A percentile compares a stretch with the other conserved stretches of the same genome.
These are phyloP conservation scores for Eupeodes luniger DNA, from an alignment of 2,888 invertebrate species.

Conservation along the genomic window DNA sequence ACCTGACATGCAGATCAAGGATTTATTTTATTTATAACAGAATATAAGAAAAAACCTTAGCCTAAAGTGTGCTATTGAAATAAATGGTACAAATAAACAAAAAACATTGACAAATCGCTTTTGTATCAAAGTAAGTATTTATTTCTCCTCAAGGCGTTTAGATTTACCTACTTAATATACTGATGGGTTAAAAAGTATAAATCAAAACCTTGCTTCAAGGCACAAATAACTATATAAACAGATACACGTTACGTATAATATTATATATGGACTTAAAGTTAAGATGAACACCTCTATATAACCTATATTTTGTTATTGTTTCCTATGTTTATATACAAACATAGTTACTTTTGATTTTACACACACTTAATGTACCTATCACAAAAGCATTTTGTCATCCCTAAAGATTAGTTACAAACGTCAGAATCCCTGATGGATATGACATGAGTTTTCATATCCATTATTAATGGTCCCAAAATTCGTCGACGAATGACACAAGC, in stretches of 20 bases:
- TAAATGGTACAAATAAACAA: no score
- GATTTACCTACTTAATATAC: not conserved
- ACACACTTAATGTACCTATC: constrained; percentile 5
- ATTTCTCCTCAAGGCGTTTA: no score
- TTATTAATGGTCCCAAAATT: constrained; percentile 18
- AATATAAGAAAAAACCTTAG: no score
- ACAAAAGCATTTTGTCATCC: constrained; percentile 14
- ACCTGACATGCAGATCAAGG: no score
- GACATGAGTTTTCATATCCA: constrained; percentile 24
- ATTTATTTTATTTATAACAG: no score
- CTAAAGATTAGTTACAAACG: constrained; percentile 23
- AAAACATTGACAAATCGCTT: no score
- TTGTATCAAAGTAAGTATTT: no score
- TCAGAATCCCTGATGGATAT: constrained; percentile 26
- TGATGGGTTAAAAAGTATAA: not conserved
- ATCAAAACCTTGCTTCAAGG: constrained; percentile 9
- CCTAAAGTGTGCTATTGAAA: no score
- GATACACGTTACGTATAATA: no score
- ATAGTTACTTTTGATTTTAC: not conserved
- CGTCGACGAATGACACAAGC: not conserved
- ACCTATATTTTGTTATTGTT: not conserved
- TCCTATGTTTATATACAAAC: not conserved
- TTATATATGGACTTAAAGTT: not conserved
- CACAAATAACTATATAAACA: not conserved
- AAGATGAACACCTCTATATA: not conserved